Evolutionary conservation across 92 coral and sea anemone genomes (phyloP).

Genomic region (Paramuricea clavata): DNA sequence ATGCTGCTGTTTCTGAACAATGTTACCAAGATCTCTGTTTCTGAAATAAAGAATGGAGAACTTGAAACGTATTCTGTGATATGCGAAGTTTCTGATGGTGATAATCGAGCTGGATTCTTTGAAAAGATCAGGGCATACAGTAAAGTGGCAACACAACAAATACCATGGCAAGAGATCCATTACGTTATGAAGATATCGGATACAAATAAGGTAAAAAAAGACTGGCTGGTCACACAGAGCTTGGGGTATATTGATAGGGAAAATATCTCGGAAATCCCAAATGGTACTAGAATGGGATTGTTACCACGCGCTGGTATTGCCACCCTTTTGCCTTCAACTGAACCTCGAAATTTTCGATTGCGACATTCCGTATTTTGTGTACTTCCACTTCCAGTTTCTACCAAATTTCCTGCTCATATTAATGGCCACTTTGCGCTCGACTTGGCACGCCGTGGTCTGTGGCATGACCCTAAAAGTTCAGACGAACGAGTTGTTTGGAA

Average conservation of each 20-base stretch:
- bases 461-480: slow-evolving; percentile 64
- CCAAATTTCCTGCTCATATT: slow-evolving; percentile 86
- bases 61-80: slow-evolving; percentile 71
- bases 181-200: slow-evolving; percentile 76
- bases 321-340: slow-evolving; percentile 40
- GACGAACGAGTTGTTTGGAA: slow-evolving; percentile 73
- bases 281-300: slow-evolving; percentile 78
- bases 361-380: slow-evolving; percentile 77
- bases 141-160: slow-evolving; percentile 50
- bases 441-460: slow-evolving; percentile 85
- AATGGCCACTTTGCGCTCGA: slow-evolving; percentile 92
- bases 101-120: slow-evolving; percentile 63
- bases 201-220: slow-evolving; percentile 24
- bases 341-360: not conserved
- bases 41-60: slow-evolving; percentile 69
- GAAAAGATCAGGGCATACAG: slow-evolving; percentile 62
- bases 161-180: slow-evolving; percentile 62
- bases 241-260: slow-evolving; percentile 53
- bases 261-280: slow-evolving; percentile 50
- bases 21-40: slow-evolving; percentile 79
- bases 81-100: slow-evolving; percentile 64
- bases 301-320: slow-evolving; percentile 93
- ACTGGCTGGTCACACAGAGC: slow-evolving; percentile 82
- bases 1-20: slow-evolving; percentile 79
- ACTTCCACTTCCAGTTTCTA: slow-evolving; percentile 79